Percentiles rank a stretch among this genome's conserved stretches.
These are phyloP conservation scores for Amiota mariae DNA, from an alignment of 2,888 invertebrate genomes.

Conservation along the genomic window DNA sequence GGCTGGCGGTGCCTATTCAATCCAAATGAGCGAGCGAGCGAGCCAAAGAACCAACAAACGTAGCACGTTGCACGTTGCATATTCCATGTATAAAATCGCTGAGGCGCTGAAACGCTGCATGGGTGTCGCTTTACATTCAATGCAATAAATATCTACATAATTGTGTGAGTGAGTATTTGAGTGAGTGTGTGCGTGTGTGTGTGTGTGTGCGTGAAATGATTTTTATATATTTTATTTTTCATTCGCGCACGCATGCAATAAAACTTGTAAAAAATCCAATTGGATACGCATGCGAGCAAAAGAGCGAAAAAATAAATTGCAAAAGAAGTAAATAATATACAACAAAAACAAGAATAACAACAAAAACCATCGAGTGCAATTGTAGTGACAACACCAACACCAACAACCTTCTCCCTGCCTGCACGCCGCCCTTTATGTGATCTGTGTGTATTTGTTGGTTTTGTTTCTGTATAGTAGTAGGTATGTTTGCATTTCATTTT, in stretches of 20 bases:
- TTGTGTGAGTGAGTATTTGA: constrained; percentile 26
- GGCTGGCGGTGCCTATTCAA: constrained; percentile 40
- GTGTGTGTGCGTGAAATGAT: constrained; percentile 54
- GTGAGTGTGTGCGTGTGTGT: constrained; percentile 17
- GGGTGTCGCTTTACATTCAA: not conserved
- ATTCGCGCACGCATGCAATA: constrained; percentile 70
- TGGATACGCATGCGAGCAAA: constrained; percentile 16
- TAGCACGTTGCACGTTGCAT: constrained; percentile 25
- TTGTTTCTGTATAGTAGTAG: constrained; percentile 32
- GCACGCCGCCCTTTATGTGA: too few relatives aligned
- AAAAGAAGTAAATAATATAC: constrained; percentile 64
- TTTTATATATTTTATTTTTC: constrained; percentile 70
- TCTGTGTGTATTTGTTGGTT: constrained; percentile 27
- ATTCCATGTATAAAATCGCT: not conserved
- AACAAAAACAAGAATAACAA: constrained; percentile 33
- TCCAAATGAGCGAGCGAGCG: constrained; percentile 35
- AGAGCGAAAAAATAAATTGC: constrained; percentile 54
- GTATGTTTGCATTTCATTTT: constrained; percentile 56
- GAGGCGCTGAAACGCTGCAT: too few relatives aligned
- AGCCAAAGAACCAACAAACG: too few relatives aligned
- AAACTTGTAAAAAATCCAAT: constrained; percentile 65
- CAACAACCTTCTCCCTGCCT: not conserved
- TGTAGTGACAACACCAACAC: constrained; percentile 5
- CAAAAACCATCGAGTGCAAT: constrained; percentile 10
- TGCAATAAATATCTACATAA: constrained; percentile 18